Base-by-base conservation (phyloP, 2,888 invertebrate species). In the Yponomeuta cagnagella region DNA sequence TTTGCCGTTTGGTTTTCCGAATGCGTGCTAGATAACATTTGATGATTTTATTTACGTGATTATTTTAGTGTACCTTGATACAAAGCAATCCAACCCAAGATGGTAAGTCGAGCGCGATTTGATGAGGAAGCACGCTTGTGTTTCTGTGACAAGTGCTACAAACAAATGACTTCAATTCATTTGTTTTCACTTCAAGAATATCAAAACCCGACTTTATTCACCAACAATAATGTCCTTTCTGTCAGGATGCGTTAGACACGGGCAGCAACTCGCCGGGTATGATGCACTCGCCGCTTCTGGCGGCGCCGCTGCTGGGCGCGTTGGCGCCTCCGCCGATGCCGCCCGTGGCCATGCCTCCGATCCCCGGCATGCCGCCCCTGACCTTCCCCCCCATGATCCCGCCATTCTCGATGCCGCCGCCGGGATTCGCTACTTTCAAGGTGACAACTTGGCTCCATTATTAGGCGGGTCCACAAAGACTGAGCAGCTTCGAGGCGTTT, bases 351-450 rank as follows among this genome's bases (percentile, higher is more conserved):
- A 58, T 89, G 67, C 77, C 78, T 4, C 86, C 90, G 82, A 10
- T 86, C 89, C 43, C 90, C 89, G 6, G 84, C n/a, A 84, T 85
- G 30, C 83, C 85, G 1, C 88, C 90, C 0, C 89, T 93, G 88
- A 92, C 87, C 37, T 93, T 93, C 76, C 94, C 94, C 10, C 93
- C 94, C 2, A 94, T 95, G 89, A 94, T 96, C 72, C 94, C 96
- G 37, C 95, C 95, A 33, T 96, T 96, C 83, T 95, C 94, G 63
- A 95, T 96, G 81, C 97, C 97, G 63, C 96, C 97, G 37, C 96
- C 97, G 12, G 96, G 96, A 58, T 96, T 95, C 83, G 93, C 93
- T 48, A 80, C 89, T 63, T 92, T 89, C 75, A 90, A 92, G 78
- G 78, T 58, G 5, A 43, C 43, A 43, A 43, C 1, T 8, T 43